A percentile compares a stretch with the other conserved stretches of the same genome.
phyloP scores from a whole-genome alignment of 2,113 vertebrate species.

The Bothrops jararaca region DNA sequence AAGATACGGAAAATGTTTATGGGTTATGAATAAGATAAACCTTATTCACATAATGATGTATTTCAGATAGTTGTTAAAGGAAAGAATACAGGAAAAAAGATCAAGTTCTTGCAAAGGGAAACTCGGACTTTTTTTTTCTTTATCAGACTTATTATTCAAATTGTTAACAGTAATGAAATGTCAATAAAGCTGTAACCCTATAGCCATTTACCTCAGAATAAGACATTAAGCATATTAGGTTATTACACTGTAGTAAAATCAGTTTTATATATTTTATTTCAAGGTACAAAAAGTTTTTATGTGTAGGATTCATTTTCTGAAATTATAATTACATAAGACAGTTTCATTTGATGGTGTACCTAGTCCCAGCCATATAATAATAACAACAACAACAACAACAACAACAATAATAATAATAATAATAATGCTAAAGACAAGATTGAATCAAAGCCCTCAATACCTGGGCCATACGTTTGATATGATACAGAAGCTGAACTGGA shows the following conservation, averaged over 20 bases:
- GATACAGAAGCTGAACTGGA: neutral
- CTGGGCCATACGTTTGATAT: neutral
- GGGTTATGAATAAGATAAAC: slow-evolving; percentile 60
- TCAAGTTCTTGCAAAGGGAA: slow-evolving; percentile 45
- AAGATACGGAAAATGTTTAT: slow-evolving; percentile 36
- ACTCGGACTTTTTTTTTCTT: neutral
- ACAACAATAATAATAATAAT: no score
- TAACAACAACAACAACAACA: no score
- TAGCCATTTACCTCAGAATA: neutral
- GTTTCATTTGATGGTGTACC: neutral
- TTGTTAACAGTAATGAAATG: slow-evolving; percentile 50
- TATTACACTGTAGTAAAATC: neutral
- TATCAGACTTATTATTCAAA: slow-evolving; percentile 33
- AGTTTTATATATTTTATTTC: slow-evolving; percentile 6
- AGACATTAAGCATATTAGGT: neutral
- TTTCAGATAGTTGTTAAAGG: slow-evolving; percentile 46
- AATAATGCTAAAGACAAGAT: no score
- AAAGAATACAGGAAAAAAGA: slow-evolving; percentile 49
- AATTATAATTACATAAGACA: neutral
- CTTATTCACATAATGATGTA: slow-evolving; percentile 48
- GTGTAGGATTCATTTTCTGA: slow-evolving; percentile 35
- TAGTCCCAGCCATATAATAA: neutral
- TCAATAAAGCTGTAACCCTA: neutral
- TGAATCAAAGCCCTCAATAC: neutral
- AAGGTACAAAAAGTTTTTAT: neutral